Evolutionary conservation across 2,888 invertebrate genomes (phyloP).

Genomic region (Phymatocera aterrima): DNA sequence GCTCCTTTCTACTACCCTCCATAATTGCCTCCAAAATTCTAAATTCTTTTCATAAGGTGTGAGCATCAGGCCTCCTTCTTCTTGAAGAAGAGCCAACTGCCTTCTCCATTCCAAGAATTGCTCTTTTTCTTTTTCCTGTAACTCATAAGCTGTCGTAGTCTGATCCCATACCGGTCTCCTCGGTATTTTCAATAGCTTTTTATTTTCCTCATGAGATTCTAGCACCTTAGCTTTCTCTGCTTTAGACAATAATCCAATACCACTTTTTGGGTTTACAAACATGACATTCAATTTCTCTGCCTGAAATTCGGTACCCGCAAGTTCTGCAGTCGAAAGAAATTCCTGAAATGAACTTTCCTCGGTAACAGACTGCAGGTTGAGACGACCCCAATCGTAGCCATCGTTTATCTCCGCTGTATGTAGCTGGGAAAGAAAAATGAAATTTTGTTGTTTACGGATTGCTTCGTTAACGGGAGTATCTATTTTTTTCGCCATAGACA

Average conservation of each 20-base stretch:
- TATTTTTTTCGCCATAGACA: too few species aligned
- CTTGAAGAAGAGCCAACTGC: constrained; percentile 86
- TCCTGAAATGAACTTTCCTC: constrained; percentile 98
- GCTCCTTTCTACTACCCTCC: constrained; percentile 98
- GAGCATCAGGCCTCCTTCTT: constrained; percentile 86
- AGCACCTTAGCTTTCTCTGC: constrained; percentile 78
- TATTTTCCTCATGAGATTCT: constrained; percentile 78
- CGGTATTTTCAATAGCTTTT: constrained; percentile 86
- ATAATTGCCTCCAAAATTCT: constrained; percentile 98
- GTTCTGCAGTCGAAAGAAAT: constrained; percentile 94
- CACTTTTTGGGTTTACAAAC: constrained; percentile 81
- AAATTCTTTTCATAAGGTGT: constrained; percentile 99
- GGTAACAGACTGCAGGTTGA: constrained; percentile 94
- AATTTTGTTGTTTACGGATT: background rate
- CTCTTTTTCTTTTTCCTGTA: constrained; percentile 87
- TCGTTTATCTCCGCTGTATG: constrained; percentile 93
- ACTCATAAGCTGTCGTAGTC: constrained; percentile 86
- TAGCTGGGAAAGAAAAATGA: constrained; percentile 75
- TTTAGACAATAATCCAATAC: constrained; percentile 79
- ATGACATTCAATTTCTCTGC: constrained; percentile 92
- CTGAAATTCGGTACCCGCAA: constrained; percentile 96
- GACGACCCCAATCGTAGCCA: constrained; percentile 93
- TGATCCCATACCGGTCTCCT: constrained; percentile 90
- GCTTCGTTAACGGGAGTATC: background rate
- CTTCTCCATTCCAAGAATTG: constrained; percentile 95